Evolutionary conservation across 2,113 vertebrate species (phyloP), one percentile per base, ranked within the genome.

Genomic region (Holacanthus passer): DNA sequence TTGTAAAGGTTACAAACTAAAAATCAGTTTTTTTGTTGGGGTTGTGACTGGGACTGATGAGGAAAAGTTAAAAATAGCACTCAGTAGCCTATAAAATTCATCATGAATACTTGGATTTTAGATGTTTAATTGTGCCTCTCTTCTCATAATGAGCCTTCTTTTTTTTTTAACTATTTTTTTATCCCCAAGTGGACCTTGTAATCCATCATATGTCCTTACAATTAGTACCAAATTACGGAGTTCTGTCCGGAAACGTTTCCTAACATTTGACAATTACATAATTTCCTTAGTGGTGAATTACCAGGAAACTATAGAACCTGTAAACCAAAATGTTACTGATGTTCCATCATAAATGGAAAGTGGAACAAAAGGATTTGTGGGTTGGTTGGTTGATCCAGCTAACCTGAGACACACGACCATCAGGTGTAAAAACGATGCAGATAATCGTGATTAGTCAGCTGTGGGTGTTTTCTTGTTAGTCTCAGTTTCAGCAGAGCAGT

Each of bases 371-470:
- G 29, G 31, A n/a, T 41, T 59, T 19, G 55, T 50, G 27, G 31
- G 43, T 39, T 29, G 27, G 43, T 47, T 43, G 41, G 13, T 43
- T 43, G 41, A 14, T 43, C 20, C 22, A 10, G 50, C 27, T 20
- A 37, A 45, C 39, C 29, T 22, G 16, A 59, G 24, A 73, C 31
- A 12, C 19, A 8, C 17, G 9, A 58, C 32, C 37, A 35, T 41
- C 43, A 16, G 24, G n/a, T 31, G 43, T 60, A 5, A 53, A 53
- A 53, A 24, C 0, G 27, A 55, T 24, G 32, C 67, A 41, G 35
- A 60, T 53, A 37, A 47, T 63, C 65, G 55, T 70, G 45, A 67
- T 37, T 29, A 16, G 29, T 52, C 53, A 43, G 62, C 62, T 24
- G 19, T 3, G 41, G 19, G 10, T 3, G 31, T 29, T 35, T 45